Evolutionary conservation across 2,113 vertebrate species (phyloP).

Genomic region (Xenopus borealis): DNA sequence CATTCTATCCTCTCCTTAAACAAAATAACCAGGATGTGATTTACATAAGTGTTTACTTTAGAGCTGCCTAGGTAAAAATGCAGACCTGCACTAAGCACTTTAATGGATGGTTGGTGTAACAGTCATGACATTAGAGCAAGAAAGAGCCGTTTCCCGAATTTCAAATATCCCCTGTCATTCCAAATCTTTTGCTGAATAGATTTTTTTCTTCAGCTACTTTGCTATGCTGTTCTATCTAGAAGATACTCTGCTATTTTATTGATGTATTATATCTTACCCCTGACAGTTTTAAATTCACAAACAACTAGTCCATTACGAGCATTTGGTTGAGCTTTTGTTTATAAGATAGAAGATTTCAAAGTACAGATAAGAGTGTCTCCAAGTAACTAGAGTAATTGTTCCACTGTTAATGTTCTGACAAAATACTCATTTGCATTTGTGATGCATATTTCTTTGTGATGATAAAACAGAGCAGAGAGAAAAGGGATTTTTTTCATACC

Average conservation of each 20-base stretch:
- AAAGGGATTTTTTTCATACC: not conserved
- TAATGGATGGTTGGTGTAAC: not conserved
- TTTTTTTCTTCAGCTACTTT: slow-evolving; percentile 19
- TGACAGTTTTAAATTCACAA: slow-evolving; percentile 41
- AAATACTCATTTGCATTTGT: slow-evolving; percentile 32
- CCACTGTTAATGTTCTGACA: slow-evolving; percentile 28
- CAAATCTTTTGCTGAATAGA: slow-evolving; percentile 9
- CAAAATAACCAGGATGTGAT: too few relatives aligned
- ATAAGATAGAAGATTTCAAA: slow-evolving; percentile 29
- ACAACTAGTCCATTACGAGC: slow-evolving; percentile 37
- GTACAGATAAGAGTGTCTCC: slow-evolving; percentile 23
- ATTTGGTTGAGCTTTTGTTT: slow-evolving; percentile 30
- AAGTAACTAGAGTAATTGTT: slow-evolving; percentile 39
- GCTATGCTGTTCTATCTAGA: slow-evolving; percentile 16
- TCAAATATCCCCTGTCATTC: slow-evolving; percentile 1
- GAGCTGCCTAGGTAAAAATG: too few relatives aligned
- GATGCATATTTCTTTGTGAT: slow-evolving; percentile 23
- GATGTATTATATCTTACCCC: slow-evolving; percentile 36
- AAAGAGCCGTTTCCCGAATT: not conserved
- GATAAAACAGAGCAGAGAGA: slow-evolving; percentile 16
- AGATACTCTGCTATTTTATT: slow-evolving; percentile 34
- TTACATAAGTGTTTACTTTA: too few relatives aligned
- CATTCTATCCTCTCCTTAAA: too few relatives aligned
- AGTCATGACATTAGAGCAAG: not conserved
- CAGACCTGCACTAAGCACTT: not conserved